These are phyloP conservation scores for Neelides sp. DNA, from an alignment of 1,140 invertebrate species.

Conservation along the genomic window DNA sequence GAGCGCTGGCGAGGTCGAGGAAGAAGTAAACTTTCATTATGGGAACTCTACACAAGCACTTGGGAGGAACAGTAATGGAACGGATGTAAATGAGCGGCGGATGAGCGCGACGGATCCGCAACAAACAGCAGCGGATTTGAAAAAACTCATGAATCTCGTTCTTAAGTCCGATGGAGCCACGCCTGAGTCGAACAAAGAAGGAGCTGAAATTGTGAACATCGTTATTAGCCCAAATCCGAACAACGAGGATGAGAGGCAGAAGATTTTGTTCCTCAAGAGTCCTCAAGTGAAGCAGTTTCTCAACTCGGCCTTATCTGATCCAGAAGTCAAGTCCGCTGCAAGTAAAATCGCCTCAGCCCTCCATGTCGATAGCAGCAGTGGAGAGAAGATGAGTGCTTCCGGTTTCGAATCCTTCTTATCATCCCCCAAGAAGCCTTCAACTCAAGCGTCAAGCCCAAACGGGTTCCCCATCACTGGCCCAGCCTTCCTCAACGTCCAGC, in stretches of 20 bases:
- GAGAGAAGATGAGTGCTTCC: neutral
- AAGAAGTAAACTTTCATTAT: neutral
- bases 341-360: conserved; percentile 27
- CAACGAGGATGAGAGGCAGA: conserved; percentile 10
- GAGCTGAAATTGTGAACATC: conserved; percentile 28
- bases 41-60: neutral
- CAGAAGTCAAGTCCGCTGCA: conserved; percentile 20
- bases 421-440: neutral
- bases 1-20: neutral
- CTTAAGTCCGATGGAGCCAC: conserved; percentile 10
- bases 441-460: conserved; percentile 11
- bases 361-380: conserved; percentile 1
- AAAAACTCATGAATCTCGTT: conserved; percentile 27
- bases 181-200: conserved; percentile 11
- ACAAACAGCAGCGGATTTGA: conserved; percentile 26
- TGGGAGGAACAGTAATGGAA: neutral
- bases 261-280: conserved; percentile 29
- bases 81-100: conserved; percentile 1
- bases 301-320: conserved; percentile 24
- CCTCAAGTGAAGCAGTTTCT: conserved; percentile 29
- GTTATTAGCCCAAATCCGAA: conserved; percentile 24
- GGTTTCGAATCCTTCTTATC: neutral
- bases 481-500: conserved; percentile 26
- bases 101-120: conserved; percentile 27
- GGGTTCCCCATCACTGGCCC: conserved; percentile 26